A percentile compares a stretch with the other conserved stretches of the same genome.
These are phyloP conservation scores for Andricus curvator DNA, from an alignment of 2,888 invertebrate genomes.

Conservation along the genomic window DNA sequence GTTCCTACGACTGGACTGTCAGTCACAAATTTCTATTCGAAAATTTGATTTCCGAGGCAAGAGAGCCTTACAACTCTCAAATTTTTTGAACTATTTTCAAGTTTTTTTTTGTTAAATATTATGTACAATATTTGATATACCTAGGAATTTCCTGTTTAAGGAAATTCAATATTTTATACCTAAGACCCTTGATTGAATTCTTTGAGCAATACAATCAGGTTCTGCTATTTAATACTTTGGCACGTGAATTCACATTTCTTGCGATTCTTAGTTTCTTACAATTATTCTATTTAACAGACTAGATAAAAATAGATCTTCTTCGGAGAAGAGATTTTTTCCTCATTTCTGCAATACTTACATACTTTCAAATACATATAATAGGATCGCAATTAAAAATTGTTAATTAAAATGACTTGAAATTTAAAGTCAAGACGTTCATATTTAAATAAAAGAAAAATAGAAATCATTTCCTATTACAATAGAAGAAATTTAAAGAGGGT, in stretches of 20 bases:
- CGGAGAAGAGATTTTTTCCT: background rate
- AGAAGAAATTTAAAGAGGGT: too few relatives aligned
- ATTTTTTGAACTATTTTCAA: background rate
- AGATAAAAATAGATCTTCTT: conserved; percentile 3
- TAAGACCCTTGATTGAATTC: conserved; percentile 2
- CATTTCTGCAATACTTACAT: conserved; percentile 19
- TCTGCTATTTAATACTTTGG: conserved; percentile 68
- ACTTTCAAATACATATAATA: background rate
- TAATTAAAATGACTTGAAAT: background rate
- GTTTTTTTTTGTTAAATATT: background rate
- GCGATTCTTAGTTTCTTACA: conserved; percentile 35
- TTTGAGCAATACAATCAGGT: conserved; percentile 21
- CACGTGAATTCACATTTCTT: conserved; percentile 76
- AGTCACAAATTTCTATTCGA: background rate
- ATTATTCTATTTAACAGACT: background rate
- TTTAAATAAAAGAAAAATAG: too few relatives aligned
- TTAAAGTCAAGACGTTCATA: background rate
- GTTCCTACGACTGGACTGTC: background rate
- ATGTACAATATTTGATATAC: conserved; percentile 3
- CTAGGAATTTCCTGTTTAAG: background rate
- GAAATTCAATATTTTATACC: background rate
- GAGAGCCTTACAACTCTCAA: background rate
- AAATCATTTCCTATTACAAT: too few relatives aligned
- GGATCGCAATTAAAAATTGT: conserved; percentile 1
- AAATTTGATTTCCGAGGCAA: background rate